Base-by-base conservation (phyloP, 2,113 vertebrate species). In the Periophthalmodon schlosseri region DNA sequence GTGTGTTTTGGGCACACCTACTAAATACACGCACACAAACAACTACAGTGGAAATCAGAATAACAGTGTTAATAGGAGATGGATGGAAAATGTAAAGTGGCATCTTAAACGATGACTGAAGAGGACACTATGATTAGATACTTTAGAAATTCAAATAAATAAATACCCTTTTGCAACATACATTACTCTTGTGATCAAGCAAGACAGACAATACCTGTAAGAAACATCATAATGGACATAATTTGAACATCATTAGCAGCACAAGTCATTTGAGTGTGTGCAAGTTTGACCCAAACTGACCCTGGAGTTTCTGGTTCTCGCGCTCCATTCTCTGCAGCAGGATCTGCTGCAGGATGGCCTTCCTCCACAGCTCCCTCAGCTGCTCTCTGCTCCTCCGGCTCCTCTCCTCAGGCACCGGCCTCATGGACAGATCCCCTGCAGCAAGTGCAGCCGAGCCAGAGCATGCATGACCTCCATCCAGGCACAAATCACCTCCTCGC, bases 261-360 rank as follows among this genome's bases (percentile, higher is more conserved):
- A 50, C 54, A 56, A 8, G 11, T 23, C 10, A 23, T 57, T 21
- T 57, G 10, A 23, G 0, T 12, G 54, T 23, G 5, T 57, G n/a
- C 20, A 8, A 2, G 12, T 16, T 8, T 33, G 39, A 61, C 23
- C 20, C 20, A 7, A 24, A 81, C 93, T 82, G 68, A 97, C 97
- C 98, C 94, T 98, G 96, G 15, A 99, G 93, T 67, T 98, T 99
- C 88, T 95, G 97, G 78, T 99, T 99, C 88, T 99, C 97, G 54
- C 91, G 95, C 91, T 99, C 98, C 98, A 99, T 99, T 80, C 98
- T 93, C 70, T 98, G 96, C 0, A 99, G 95, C 28, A 99, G 92
- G 76, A 98, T 98, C 90, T 99, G 98, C 76, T 99, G 97, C 20
- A 97, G 90, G 79, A 99, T 96, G 49, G 98, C 96, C 83, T 98